Evolutionary conservation across 2,888 invertebrate genomes (phyloP), one percentile per base, ranked within the genome.

Genomic region (Lycaena phlaeas): DNA sequence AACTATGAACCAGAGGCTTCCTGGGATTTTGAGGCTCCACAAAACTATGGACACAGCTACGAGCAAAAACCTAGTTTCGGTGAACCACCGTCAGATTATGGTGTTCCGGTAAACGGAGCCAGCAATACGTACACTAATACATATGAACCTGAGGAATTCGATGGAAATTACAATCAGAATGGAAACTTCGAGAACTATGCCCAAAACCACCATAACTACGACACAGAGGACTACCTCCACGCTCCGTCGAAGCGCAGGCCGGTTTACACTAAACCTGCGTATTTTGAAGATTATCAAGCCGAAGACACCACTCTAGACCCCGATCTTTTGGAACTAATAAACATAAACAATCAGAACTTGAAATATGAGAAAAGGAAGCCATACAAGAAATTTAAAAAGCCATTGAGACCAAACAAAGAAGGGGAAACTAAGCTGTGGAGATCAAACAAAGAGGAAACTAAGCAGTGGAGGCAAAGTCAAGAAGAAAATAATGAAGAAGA

Each of bases 61-160:
- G 34, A 34, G n/a, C n/a, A n/a, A 12, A 64, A 64, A 39, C 61
- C 66, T 2, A 44, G 70, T 5, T 81, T 79, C 44, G 81, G 63
- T 1, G 81, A 82, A 45, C 79, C 81, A 3, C 78, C 78, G 2
- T 37, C 39, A n/a, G 56, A 39, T 14, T 76, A 76, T 11, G 71
- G 73, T 5, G 56, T 57, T 9, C 69, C 72, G 0, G 25, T 18
- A 4, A 11, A n/a, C 10, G 29, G 17, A 5, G 12, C 31, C 7
- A 31, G 31, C 11, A 18, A 31, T 7, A 31, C 3, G 7, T 15
- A 40, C 17, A 10, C 31, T 15, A 15, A 17, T 18, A 11, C 34
- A 34, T 31, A 40, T 27, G 14, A 15, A 25, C 26, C 31, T 29
- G 14, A 12, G 2, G 34, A 41, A 29, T 37, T 38, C 11, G 18